Evolutionary conservation across 2,113 vertebrate genomes (phyloP).

Genomic region (Paramisgurnus dabryanus): DNA sequence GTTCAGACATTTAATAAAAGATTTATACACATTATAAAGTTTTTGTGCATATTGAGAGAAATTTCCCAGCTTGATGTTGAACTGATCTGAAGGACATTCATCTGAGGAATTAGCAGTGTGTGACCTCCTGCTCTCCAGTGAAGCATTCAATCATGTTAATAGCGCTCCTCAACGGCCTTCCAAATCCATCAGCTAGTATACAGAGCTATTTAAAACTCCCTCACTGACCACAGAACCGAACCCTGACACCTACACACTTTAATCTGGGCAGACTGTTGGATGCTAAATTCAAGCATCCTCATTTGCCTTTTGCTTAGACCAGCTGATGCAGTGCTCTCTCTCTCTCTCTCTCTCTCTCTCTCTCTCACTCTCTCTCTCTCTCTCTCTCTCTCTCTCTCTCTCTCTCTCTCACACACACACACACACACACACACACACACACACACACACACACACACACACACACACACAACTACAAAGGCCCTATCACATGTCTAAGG

Average conservation of each 20-base stretch:
- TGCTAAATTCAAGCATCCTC: constrained; percentile 18
- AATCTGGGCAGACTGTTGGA: constrained; percentile 32
- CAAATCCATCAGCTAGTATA: constrained; percentile 13
- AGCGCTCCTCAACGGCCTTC: constrained; percentile 33
- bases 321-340: constrained; percentile 31
- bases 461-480: background rate
- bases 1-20: background rate
- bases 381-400: background rate
- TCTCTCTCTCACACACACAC: background rate
- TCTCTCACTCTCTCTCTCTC: background rate
- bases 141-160: constrained; percentile 44
- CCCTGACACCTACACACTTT: constrained; percentile 8
- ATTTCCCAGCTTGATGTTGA: background rate
- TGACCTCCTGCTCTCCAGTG: constrained; percentile 21
- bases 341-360: background rate
- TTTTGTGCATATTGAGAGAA: background rate
- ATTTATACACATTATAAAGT: background rate
- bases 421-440: no score
- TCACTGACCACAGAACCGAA: constrained; percentile 54
- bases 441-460: no score
- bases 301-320: constrained; percentile 12
- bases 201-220: constrained; percentile 67
- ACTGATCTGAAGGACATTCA: constrained; percentile 22
- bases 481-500: background rate
- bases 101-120: background rate